Percentiles rank a stretch among this genome's conserved stretches.
Evolutionary conservation across 2,113 vertebrate species (phyloP).

Genomic region (Gasterosteus aculeatus): DNA sequence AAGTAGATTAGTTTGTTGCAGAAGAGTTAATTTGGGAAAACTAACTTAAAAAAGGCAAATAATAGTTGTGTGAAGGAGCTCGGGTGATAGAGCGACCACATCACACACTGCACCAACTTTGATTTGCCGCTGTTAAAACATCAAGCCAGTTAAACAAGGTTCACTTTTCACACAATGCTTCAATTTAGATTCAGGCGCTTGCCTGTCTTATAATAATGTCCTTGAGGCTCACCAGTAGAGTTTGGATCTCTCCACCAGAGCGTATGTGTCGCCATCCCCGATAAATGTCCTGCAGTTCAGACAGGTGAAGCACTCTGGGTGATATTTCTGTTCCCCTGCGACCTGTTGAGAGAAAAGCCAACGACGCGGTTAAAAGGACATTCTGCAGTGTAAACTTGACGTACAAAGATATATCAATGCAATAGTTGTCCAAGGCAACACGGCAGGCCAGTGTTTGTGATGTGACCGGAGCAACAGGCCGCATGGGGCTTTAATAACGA

Average conservation of each 20-base stretch:
- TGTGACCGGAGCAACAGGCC: too few species aligned
- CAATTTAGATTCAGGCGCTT: neutral
- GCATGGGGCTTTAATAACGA: conserved; percentile 14
- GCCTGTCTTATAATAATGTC: neutral
- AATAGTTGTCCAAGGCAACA: too few species aligned
- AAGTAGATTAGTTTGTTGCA: conserved; percentile 19
- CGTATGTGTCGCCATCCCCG: conserved; percentile 96
- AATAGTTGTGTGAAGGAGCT: neutral
- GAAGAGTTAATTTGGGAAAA: conserved; percentile 23
- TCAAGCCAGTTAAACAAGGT: conserved; percentile 4
- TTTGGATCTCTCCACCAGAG: conserved; percentile 96
- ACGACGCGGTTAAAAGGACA: neutral
- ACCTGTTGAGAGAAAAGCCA: conserved; percentile 78
- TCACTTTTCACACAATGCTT: neutral
- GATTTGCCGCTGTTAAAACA: neutral
- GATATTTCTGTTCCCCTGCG: conserved; percentile 97
- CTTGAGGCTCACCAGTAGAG: conserved; percentile 91
- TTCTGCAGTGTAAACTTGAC: neutral
- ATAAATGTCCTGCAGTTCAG: conserved; percentile 91
- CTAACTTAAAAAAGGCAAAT: conserved; percentile 1
- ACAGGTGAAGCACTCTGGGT: conserved; percentile 97
- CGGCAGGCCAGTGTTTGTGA: too few species aligned
- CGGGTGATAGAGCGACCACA: neutral
- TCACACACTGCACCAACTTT: conserved; percentile 1
- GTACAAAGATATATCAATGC: neutral